Base-by-base conservation (phyloP, 2,888 invertebrate species). In the Sinotaia quadrata region DNA sequence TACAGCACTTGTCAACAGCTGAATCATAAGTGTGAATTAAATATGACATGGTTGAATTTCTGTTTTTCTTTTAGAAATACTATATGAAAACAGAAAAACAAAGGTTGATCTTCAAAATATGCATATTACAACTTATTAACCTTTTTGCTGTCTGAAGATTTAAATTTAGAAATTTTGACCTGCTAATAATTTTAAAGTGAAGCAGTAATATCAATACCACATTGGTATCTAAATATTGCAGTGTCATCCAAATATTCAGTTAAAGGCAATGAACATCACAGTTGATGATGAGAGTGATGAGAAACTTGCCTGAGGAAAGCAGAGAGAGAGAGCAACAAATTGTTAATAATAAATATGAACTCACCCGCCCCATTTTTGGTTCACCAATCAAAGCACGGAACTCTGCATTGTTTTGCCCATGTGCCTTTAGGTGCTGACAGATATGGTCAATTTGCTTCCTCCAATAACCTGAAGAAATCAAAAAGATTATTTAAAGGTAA, bases 401-500 rank as follows among this genome's bases (percentile, higher is more conserved):
- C 73, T 88, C 88, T 4, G 88, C 82, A 75, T 87, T 84, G 77
- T 87, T 88, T 67, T 86, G 84, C 10, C 87, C 86, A 72, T 88
- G 85, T 8, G 86, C 87, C 69, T 88, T 88, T 24, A 88, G 76
- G 68, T 88, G 88, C 57, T 84, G 84, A 72, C 84, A 84, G 27
- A 88, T 83, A 75, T 88, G 88, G 24, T 88, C 88, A 60, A 88
- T 78, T 71, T 88, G 88, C 70, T 88, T 87, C 36, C 88, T 77
- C 88, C 88, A 88, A 75, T 87, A 88, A 31, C 88, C 88, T 88
- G 71, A 10, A 47, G n/a, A 24, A 47, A 21, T 1, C 8, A 7
- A 47, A 18, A 47, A 18, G 3, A 47, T 1, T 21, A 1, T 21
- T 21, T 47, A 7, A 47, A 47, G 47, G 4, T 8, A 8, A 15